These are phyloP conservation scores for Pluvianellus socialis DNA, from an alignment of 2,113 vertebrate genomes.

Conservation along the genomic window DNA sequence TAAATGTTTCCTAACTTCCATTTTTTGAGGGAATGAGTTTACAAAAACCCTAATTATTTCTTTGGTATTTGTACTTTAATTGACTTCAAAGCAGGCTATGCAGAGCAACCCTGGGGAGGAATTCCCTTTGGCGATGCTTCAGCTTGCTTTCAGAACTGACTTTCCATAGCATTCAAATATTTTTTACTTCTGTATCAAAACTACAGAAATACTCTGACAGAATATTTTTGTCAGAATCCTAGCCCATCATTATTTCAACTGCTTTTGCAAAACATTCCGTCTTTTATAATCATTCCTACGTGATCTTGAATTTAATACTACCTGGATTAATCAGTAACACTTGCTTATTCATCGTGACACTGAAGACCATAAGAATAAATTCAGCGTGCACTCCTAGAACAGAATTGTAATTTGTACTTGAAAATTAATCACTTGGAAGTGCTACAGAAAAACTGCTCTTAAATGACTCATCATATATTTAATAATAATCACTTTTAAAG, in stretches of 20 bases:
- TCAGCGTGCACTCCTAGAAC: not conserved
- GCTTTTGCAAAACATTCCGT: not conserved
- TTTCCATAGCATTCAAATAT: not conserved
- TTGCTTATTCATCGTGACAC: not conserved
- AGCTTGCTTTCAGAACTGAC: not conserved
- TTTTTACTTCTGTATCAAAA: not conserved
- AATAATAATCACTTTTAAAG: not conserved
- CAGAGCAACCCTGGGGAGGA: not conserved
- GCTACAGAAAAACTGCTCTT: not conserved
- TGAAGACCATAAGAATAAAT: not conserved
- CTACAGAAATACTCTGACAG: not conserved
- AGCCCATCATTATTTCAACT: not conserved
- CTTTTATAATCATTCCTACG: not conserved
- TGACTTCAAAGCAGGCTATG: not conserved
- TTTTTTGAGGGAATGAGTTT: not conserved
- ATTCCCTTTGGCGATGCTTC: not conserved
- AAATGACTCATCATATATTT: not conserved
- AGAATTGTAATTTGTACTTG: not conserved
- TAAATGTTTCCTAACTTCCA: not conserved
- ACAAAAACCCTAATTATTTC: rapidly evolving
- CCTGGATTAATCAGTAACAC: not conserved
- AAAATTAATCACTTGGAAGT: not conserved
- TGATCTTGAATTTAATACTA: not conserved
- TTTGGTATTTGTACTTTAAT: not conserved
- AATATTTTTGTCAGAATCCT: not conserved